A percentile compares a stretch with the other conserved stretches of the same genome.
phyloP scores from a whole-genome alignment of 2,113 vertebrate genomes.

The Hemiprocne comata region DNA sequence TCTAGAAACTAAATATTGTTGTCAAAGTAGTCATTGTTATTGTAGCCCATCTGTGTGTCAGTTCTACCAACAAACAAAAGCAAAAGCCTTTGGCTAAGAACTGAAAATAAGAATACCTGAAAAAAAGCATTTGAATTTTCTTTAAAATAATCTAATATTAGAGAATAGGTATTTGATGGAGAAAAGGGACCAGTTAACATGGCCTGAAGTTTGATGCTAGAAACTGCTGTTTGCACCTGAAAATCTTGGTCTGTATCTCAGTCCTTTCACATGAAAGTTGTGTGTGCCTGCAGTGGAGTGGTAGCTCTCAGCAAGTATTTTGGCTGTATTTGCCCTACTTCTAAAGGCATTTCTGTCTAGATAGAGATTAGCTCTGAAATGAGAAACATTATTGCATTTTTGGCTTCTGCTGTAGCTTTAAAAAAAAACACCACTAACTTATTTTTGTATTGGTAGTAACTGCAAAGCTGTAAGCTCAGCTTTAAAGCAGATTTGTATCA shows the following conservation, averaged over 20 bases:
- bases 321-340: not conserved
- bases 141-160: not conserved
- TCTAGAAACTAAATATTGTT: not conserved
- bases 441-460: not conserved
- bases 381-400: not conserved
- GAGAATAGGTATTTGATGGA: not conserved
- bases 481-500: not conserved
- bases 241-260: not conserved
- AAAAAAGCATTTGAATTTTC: not conserved
- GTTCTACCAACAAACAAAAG: not conserved
- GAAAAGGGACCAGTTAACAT: not conserved
- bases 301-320: not conserved
- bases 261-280: not conserved
- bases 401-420: not conserved
- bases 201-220: not conserved
- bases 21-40: not conserved
- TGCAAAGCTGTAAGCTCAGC: not conserved
- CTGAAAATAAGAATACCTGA: not conserved
- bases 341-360: not conserved
- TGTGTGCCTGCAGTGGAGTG: fast-evolving
- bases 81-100: not conserved
- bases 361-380: not conserved
- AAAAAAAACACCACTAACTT: not conserved
- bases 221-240: not conserved
- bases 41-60: not conserved